Percentiles rank a stretch among this genome's conserved stretches.
Conservation (phyloP, 2,888 invertebrate genomes). For the Acleris cristana region DNA sequence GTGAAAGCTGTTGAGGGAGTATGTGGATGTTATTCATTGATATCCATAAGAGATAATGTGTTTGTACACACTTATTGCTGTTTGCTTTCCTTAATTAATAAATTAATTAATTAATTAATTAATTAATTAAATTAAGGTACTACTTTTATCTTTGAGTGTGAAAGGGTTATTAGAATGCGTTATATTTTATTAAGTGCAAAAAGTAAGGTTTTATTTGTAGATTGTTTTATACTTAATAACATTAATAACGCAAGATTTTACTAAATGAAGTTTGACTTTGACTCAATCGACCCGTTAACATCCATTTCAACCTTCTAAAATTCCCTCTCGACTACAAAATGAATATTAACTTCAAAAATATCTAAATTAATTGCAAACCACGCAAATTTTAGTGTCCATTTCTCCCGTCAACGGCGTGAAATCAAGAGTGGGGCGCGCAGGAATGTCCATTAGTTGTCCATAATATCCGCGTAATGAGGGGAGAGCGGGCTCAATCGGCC, state of each 20-base stretch:
- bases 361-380: slow-evolving; percentile 34
- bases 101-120: too few species aligned
- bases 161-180: too few species aligned
- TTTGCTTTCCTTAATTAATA: too few species aligned
- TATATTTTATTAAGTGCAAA: too few species aligned
- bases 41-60: too few species aligned
- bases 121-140: too few species aligned
- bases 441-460: slow-evolving; percentile 73
- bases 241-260: neutral
- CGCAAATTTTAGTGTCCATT: slow-evolving; percentile 61
- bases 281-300: neutral
- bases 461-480: slow-evolving; percentile 70
- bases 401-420: slow-evolving; percentile 57
- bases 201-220: too few species aligned
- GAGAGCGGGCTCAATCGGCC: slow-evolving; percentile 64
- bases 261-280: neutral
- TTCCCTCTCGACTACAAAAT: neutral
- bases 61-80: too few species aligned
- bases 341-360: slow-evolving; percentile 37
- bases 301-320: neutral
- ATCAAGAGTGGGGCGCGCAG: slow-evolving; percentile 58
- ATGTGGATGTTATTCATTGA: too few species aligned
- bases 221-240: too few species aligned
- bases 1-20: too few species aligned
- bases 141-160: too few species aligned